Evolutionary conservation across 1,140 invertebrate species (phyloP).

Genomic region (Temnothorax nylanderi): DNA sequence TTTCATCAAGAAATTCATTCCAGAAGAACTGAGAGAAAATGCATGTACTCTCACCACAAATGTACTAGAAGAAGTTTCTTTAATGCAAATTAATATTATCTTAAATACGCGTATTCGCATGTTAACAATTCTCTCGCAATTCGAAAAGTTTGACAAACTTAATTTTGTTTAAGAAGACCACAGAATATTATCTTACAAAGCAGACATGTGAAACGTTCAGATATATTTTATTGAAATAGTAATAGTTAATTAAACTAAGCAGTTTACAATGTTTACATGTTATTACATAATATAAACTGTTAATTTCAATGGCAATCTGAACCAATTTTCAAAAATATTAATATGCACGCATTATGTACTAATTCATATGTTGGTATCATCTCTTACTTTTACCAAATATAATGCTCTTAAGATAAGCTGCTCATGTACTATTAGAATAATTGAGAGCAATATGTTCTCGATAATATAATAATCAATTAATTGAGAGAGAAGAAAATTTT

Average conservation of each 20-base stretch:
- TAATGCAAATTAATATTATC: not conserved
- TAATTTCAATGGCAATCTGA: not conserved
- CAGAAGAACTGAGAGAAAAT: not conserved
- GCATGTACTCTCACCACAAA: not conserved
- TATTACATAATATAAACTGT: not conserved
- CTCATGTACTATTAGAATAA: conserved; percentile 12
- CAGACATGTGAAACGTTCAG: not conserved
- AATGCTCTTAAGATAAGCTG: not conserved
- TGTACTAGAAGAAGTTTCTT: not conserved
- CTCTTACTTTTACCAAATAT: not conserved
- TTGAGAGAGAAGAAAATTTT: not conserved
- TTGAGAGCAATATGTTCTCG: not conserved
- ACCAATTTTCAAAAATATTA: conserved; percentile 1
- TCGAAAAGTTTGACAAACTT: not conserved
- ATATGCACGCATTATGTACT: not conserved
- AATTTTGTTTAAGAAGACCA: not conserved
- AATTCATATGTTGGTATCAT: not conserved
- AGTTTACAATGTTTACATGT: not conserved
- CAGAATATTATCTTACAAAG: not conserved
- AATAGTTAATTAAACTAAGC: not conserved
- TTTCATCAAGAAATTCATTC: conserved; percentile 1
- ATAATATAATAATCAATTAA: not conserved
- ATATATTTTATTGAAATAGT: conserved; percentile 1
- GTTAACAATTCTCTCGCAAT: conserved; percentile 30
- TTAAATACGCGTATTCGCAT: not conserved